Conservation (phyloP, 1,140 invertebrate genomes). For the Brachionus paranguensis region DNA sequence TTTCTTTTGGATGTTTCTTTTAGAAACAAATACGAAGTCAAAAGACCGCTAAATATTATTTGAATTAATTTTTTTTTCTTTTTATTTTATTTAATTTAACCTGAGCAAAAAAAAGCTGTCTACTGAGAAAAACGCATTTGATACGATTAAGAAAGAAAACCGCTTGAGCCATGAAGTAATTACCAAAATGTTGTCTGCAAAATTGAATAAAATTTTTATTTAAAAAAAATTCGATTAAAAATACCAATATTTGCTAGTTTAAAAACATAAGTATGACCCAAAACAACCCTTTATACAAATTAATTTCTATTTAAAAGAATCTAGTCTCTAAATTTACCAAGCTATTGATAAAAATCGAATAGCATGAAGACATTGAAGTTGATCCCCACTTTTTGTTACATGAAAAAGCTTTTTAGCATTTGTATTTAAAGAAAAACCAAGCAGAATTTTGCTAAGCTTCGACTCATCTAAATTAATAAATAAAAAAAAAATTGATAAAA, state of each 20-base stretch:
- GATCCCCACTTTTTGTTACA: not conserved
- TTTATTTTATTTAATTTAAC: not conserved
- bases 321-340: not conserved
- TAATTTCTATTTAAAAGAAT: not conserved
- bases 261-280: conserved; percentile 28
- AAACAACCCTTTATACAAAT: not conserved
- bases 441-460: not conserved
- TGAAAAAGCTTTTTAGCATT: conserved; percentile 25
- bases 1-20: conserved; percentile 24
- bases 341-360: conserved; percentile 28
- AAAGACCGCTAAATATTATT: not conserved
- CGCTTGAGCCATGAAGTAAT: not conserved
- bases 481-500: not conserved
- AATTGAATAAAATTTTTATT: not conserved
- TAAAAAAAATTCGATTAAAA: not conserved
- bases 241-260: not conserved
- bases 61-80: not conserved
- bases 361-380: conserved; percentile 32
- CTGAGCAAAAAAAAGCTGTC: conserved; percentile 31
- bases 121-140: conserved; percentile 38
- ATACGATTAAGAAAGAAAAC: conserved; percentile 5
- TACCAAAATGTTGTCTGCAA: not conserved
- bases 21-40: conserved; percentile 15
- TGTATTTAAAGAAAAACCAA: conserved; percentile 17
- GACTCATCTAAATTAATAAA: not conserved